Base-by-base conservation (phyloP, 2,888 invertebrate genomes). In the Hirtodrosophila histrioides region DNA sequence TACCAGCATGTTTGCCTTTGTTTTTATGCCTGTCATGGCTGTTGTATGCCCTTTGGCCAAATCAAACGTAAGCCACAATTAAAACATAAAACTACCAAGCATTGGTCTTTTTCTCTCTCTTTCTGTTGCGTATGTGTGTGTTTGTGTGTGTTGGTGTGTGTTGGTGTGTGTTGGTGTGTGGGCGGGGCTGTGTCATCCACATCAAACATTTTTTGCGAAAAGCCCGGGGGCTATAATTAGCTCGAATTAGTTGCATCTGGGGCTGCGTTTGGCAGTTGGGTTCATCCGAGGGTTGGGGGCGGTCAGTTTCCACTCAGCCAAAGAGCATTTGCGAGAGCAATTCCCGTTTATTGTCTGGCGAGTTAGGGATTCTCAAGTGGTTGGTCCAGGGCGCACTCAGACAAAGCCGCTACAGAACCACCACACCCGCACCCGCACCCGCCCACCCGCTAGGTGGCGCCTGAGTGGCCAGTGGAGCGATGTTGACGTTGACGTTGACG, bases 11-110 rank as follows among this genome's bases (percentile, higher is more conserved):
- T 81, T 76, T 82, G 76, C 73, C 68, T 86, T 86, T 81, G 79
- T 81, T 86, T 79, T 75, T 81, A 82, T 75, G 79, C 86, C 86
- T 81, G 81, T 83, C 81, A 86, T 82, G 79, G 51, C 69, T 72
- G 69, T 81, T 79, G 79, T 82, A 65, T 58, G 80, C 86, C 81
- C 77, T 63, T 69, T 83, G 81, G 81, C 73, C 83, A 81, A 81
- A 81, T 81, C 86, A 81, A 81, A 81, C 80, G 81, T 79, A 86
- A 86, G 86, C 86, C 86, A 86, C 81, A 81, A 81, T 81, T 81
- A 86, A 81, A 81, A 79, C 86, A 86, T 81, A 75, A 81, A 81
- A 83, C 80, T 83, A 63, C 67, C 64, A 57, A 58, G 48, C 62
- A 60, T 70, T 69, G 37, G 46, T 48, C 61, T 62, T 58, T 43